Base-by-base conservation (phyloP, 2,113 vertebrate genomes). In the Mirounga angustirostris region DNA sequence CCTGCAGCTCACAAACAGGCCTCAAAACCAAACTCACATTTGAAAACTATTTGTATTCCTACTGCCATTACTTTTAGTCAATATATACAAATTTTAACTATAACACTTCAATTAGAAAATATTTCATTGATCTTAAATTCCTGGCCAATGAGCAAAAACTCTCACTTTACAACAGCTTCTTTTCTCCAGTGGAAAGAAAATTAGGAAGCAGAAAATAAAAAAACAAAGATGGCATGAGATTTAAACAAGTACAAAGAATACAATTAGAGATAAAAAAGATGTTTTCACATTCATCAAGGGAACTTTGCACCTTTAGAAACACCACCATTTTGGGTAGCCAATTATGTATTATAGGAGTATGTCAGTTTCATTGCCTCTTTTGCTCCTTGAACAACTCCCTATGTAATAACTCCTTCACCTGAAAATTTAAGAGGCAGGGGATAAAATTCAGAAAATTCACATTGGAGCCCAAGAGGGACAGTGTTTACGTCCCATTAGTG, bases 101-200 rank as follows among this genome's bases (percentile, higher is more conserved):
- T 71, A 78, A 93, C 30, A 36, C 10, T 58, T 54, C 54, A 94
- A 65, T 73, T 82, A 89, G 54, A 94, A 90, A 86, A 88, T 91
- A 93, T n/a, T n/a, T 71, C 30, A 78, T 56, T 63, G 52, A 95
- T 50, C 78, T 94, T 65, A 63, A 95, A 92, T 88, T 95, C 79
- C 30, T 78, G 52, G 5, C 52, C 71, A 95, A 85, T 28, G 83
- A 88, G 76, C 19, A 12, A 92, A 93, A 54, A 43, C 46, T 78
- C 36, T 79, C 14, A 83, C 33, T 91, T 81, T 78, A 19, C 21
- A 61, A 56, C 26, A 91, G 33, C 50, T 95, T 83, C 43, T 81
- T 91, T 74, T 80, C 76, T 97, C 86, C 56, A 93, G 52, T 40
- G 28, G 22, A 81, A 52, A 89, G n/a, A 56, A 81, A 79, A 83